Evolutionary conservation across 2,113 vertebrate genomes (phyloP), one percentile per base, ranked within the genome.

Genomic region (Osmerus mordax): DNA sequence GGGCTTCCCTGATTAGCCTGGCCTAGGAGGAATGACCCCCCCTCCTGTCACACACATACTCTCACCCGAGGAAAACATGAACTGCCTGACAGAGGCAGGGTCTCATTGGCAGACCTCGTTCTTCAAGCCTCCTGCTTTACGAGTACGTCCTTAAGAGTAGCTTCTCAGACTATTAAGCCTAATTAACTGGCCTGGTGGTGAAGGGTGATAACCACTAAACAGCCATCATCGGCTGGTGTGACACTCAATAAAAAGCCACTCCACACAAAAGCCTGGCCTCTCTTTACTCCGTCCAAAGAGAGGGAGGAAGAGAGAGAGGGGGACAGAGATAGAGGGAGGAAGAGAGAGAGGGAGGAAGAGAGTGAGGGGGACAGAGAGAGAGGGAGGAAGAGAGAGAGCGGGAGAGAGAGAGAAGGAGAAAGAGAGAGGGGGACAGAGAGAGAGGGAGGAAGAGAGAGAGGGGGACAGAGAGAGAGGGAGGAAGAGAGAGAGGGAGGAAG

Each of bases 141-240:
- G 75, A 79, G 85, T 77, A 83, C 67, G 60, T 86, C 87, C 81
- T 88, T 89, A 81, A 88, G 89, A 87, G 86, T 84, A 85, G 82
- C 83, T 80, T 86, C 79, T 83, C 82, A 67, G 79, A 85, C 87
- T 85, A 90, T 90, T 90, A 88, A 86, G 84, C 82, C 83, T 91
- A 90, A 91, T 92, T 90, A 92, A 88, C 89, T 68, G 72, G 77
- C 87, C 77, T 84, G 88, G 88, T 87, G 85, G 86, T 84, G 81
- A 84, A 71, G 69, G 73, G 81, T 74, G 87, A 91, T 90, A 89
- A 88, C 82, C 76, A 65, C 83, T 84, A 77, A 84, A 81, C 80
- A 83, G 85, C 74, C 81, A 86, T 88, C 86, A 79, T 86, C 78
- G 78, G 81, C 56, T 23, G 41, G 79, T 76, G 70, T 85, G 83